Evolutionary conservation across 2,797 vertebrate species (phyloP).

Genomic region (Gephyroberyx darwinii): DNA sequence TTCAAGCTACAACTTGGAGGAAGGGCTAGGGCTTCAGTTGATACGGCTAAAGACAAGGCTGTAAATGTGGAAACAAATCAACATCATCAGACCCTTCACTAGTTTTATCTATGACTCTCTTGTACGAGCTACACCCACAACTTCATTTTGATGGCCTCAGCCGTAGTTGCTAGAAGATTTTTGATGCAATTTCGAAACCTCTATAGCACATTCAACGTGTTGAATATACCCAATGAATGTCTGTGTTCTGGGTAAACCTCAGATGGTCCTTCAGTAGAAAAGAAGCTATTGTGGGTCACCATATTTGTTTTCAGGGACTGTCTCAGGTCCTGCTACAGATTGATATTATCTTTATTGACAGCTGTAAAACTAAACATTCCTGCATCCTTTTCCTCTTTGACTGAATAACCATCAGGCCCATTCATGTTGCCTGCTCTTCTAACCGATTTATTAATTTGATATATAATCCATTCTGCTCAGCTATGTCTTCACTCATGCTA

Average conservation of each 20-base stretch:
- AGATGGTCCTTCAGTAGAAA: conserved; percentile 10
- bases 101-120: too few relatives aligned
- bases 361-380: conserved; percentile 2
- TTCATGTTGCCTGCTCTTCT: neutral
- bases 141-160: neutral
- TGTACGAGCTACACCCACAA: too few relatives aligned
- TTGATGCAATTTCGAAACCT: conserved; percentile 7
- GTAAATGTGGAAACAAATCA: too few relatives aligned
- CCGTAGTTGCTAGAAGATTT: conserved; percentile 15
- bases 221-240: conserved; percentile 13
- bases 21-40: too few relatives aligned
- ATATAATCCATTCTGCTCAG: neutral
- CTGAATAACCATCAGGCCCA: neutral
- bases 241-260: neutral
- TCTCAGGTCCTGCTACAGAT: neutral
- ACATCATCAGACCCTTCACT: too few relatives aligned
- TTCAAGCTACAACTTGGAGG: too few relatives aligned
- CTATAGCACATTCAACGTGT: neutral
- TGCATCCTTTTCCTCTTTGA: neutral
- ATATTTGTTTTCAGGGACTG: neutral
- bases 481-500: neutral
- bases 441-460: neutral
- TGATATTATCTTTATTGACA: neutral
- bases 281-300: conserved; percentile 9
- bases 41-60: too few relatives aligned